A percentile compares a stretch with the other conserved stretches of the same genome.
Evolutionary conservation across 2,888 invertebrate genomes (phyloP).

Genomic region (Tyria jacobaeae): DNA sequence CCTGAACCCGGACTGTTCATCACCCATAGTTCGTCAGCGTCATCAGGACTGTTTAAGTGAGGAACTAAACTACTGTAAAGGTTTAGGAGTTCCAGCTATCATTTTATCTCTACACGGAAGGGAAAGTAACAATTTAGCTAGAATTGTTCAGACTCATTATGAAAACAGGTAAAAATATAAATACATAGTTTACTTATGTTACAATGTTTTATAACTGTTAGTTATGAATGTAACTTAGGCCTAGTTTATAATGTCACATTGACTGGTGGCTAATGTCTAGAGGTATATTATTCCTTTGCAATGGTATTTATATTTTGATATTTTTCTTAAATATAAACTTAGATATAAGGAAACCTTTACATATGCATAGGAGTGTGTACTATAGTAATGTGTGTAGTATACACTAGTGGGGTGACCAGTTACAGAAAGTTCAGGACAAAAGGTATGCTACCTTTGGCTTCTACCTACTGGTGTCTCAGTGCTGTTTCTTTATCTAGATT

Average conservation of each 20-base stretch:
- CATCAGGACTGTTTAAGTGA: constrained; percentile 89
- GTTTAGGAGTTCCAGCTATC: constrained; percentile 90
- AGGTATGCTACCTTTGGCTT: too few species aligned
- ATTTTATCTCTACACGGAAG: constrained; percentile 83
- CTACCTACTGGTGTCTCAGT: too few species aligned
- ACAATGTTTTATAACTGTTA: neutral
- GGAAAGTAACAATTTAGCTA: constrained; percentile 86
- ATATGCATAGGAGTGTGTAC: too few species aligned
- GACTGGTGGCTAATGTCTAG: neutral
- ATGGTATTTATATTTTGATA: too few species aligned
- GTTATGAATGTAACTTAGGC: neutral
- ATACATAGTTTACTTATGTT: neutral
- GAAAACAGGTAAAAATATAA: constrained; percentile 65
- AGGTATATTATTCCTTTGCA: too few species aligned
- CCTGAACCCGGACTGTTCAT: constrained; percentile 92
- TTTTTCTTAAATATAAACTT: too few species aligned
- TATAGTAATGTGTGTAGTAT: too few species aligned
- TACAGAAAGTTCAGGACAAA: too few species aligned
- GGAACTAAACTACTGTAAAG: constrained; percentile 90
- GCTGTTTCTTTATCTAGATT: too few species aligned
- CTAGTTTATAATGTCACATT: neutral
- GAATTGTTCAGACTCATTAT: constrained; percentile 85
- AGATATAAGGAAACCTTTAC: too few species aligned
- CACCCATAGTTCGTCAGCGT: constrained; percentile 84
- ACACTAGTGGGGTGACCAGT: too few species aligned